Evolutionary conservation across 2,888 invertebrate species (phyloP).

Genomic region (Oscheius sp.): DNA sequence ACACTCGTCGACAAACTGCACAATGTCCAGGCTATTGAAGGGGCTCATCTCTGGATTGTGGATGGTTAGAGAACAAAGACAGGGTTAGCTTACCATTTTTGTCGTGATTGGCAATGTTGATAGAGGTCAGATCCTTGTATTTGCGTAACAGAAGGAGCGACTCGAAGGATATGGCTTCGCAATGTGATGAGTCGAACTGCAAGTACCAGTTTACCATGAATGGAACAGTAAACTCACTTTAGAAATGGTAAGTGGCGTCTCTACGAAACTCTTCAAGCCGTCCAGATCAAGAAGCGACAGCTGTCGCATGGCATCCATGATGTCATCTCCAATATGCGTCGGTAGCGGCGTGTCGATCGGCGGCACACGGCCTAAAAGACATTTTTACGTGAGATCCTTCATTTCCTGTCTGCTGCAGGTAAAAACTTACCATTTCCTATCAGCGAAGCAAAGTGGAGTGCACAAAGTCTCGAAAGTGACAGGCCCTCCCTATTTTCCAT

Average conservation of each 20-base stretch:
- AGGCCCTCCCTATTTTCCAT: constrained; percentile 8
- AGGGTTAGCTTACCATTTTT: background rate
- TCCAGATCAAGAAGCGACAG: constrained; percentile 10
- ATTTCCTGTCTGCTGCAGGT: background rate
- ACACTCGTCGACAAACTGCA: constrained; percentile 16
- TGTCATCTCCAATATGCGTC: constrained; percentile 30
- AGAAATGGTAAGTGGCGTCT: constrained; percentile 22
- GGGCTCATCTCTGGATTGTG: constrained; percentile 2
- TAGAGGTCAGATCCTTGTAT: constrained; percentile 17
- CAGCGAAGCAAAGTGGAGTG: constrained; percentile 34
- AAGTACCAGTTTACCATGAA: background rate
- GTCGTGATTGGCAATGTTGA: constrained; percentile 18
- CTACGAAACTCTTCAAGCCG: constrained; percentile 8
- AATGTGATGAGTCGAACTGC: constrained; percentile 23
- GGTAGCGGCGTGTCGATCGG: constrained; percentile 32
- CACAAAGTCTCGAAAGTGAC: constrained; percentile 31
- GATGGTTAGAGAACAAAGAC: background rate
- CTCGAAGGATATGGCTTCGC: background rate
- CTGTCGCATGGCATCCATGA: constrained; percentile 27
- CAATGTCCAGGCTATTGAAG: background rate
- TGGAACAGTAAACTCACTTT: constrained; percentile 22
- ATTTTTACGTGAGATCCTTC: background rate
- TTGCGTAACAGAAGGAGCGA: constrained; percentile 6
- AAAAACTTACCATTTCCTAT: constrained; percentile 38
- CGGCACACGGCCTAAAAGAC: constrained; percentile 36